A percentile compares a stretch with the other conserved stretches of the same genome.
Conservation (phyloP, 1,140 invertebrate species). For the Galleria mellonella region DNA sequence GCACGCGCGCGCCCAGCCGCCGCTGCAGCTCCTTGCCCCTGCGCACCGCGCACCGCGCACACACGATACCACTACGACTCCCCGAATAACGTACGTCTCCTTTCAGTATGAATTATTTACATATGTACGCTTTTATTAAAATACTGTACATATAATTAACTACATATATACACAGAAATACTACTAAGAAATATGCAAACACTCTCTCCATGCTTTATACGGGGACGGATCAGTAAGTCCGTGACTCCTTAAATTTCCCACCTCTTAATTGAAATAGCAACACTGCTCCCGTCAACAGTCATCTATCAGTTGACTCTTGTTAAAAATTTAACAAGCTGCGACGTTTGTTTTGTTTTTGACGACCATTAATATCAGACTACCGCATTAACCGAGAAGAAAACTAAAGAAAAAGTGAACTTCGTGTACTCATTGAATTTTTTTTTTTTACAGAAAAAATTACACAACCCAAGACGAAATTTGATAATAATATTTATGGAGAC, state of each 20-base stretch:
- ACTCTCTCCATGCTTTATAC: too few species aligned
- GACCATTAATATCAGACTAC: background rate
- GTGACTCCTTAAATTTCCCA: background rate
- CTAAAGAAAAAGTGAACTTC: background rate
- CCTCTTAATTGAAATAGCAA: background rate
- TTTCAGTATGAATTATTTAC: too few species aligned
- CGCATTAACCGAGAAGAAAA: background rate
- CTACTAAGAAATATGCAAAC: too few species aligned
- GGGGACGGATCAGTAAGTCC: background rate
- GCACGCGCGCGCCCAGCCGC: constrained; percentile 90
- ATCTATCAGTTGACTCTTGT: background rate
- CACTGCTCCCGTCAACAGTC: background rate
- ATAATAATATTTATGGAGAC: background rate
- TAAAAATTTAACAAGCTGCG: background rate
- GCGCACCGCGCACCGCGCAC: constrained; percentile 78
- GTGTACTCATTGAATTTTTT: background rate
- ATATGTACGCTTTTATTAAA: too few species aligned
- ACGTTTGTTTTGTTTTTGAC: background rate
- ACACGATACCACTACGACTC: too few species aligned
- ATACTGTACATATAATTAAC: too few species aligned
- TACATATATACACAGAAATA: too few species aligned
- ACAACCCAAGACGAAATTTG: background rate
- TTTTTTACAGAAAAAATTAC: background rate
- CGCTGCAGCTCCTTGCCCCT: constrained; percentile 91
- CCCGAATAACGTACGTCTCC: too few species aligned